Conservation (phyloP, 2,113 vertebrate species). For the Coreoperca whiteheadi region DNA sequence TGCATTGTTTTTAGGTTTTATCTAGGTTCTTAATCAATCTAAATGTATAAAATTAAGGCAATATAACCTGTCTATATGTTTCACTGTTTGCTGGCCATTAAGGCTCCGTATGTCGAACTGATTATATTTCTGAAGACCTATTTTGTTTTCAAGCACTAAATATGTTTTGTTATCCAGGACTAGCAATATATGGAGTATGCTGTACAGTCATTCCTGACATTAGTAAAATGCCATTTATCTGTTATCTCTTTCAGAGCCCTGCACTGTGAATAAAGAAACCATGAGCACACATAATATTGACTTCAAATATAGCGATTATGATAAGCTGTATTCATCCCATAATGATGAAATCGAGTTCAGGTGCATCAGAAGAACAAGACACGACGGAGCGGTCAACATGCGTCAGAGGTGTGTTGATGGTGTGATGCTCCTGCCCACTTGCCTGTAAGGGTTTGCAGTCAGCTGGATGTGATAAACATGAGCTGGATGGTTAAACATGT, state of each 20-base stretch:
- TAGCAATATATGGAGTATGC: background rate
- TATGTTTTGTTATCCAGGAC: background rate
- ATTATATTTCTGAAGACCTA: background rate
- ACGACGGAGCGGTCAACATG: fast-evolving
- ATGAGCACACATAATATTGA: background rate
- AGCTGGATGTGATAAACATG: background rate
- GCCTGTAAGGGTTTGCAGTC: slow-evolving; percentile 23
- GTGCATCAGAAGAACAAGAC: background rate
- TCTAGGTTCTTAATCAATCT: too few species aligned
- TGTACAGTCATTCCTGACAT: background rate
- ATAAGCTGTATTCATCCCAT: slow-evolving; percentile 20
- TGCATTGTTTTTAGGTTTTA: too few species aligned
- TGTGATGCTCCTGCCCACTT: slow-evolving; percentile 53
- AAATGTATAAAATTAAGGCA: too few species aligned
- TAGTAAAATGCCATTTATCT: background rate
- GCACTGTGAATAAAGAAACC: slow-evolving; percentile 5
- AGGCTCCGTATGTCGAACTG: background rate
- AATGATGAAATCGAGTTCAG: background rate
- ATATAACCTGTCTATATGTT: background rate
- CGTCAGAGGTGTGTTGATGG: slow-evolving; percentile 57
- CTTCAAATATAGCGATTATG: fast-evolving
- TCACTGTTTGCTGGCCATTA: background rate
- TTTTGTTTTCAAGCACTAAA: background rate
- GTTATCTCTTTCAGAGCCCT: slow-evolving; percentile 57
- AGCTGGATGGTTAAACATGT: background rate